Conservation (phyloP, 2,888 invertebrate genomes). For the Microplitis deprimator region DNA sequence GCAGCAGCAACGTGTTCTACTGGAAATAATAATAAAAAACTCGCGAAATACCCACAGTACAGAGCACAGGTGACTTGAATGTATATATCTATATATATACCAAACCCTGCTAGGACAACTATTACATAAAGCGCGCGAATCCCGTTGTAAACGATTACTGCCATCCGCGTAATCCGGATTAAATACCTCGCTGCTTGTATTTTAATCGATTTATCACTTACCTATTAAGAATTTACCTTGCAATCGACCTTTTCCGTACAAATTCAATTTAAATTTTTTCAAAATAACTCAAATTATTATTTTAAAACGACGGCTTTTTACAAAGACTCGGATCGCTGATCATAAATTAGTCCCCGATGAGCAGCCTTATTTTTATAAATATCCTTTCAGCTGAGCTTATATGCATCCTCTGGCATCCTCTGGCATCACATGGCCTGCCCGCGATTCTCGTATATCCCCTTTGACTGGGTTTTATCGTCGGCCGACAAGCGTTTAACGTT, state of each 20-base stretch:
- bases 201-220: conserved; percentile 1
- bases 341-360: conserved; percentile 67
- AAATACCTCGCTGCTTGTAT: background rate
- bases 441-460: background rate
- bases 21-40: conserved; percentile 53
- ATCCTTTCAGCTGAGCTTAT: background rate
- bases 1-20: conserved; percentile 34
- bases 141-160: conserved; percentile 53
- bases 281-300: background rate
- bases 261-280: background rate
- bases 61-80: too few species aligned
- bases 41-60: conserved; percentile 31
- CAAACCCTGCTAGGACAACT: background rate
- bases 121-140: conserved; percentile 58
- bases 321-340: conserved; percentile 55
- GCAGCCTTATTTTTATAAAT: background rate
- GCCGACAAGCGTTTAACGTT: conserved; percentile 67
- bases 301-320: background rate
- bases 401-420: background rate
- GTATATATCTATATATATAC: too few species aligned
- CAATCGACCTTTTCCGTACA: background rate
- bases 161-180: conserved; percentile 6
- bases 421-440: background rate
- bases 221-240: background rate
- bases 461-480: conserved; percentile 62